Percentiles rank a stretch among this genome's conserved stretches.
These are phyloP conservation scores for Cathartes aura DNA, from an alignment of 2,113 vertebrate genomes.

Conservation along the genomic window DNA sequence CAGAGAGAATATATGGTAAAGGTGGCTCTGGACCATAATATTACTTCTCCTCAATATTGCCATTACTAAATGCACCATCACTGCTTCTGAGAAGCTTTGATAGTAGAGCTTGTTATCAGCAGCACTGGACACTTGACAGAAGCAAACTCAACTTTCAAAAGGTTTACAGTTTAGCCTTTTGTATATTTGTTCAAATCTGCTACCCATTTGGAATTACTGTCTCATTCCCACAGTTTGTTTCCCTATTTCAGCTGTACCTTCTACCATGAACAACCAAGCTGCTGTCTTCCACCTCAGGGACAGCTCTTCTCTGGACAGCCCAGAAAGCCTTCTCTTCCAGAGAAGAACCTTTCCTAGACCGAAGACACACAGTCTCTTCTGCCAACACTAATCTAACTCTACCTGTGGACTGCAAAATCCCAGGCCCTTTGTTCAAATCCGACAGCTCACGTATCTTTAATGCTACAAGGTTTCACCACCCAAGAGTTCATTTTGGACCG, in stretches of 20 bases:
- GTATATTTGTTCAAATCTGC: background rate
- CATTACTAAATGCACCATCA: background rate
- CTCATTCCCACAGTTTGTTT: background rate
- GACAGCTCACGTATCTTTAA: background rate
- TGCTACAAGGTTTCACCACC: background rate
- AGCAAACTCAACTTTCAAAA: background rate
- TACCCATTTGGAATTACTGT: background rate
- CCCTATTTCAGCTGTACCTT: background rate
- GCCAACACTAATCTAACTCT: background rate
- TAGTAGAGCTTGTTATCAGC: background rate
- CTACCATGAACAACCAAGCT: background rate
- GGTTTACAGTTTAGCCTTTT: background rate
- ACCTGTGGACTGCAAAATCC: background rate
- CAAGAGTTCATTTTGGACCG: background rate
- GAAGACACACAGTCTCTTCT: background rate
- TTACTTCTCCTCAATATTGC: background rate
- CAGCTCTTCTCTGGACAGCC: background rate
- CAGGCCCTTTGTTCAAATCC: background rate
- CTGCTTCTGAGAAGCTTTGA: background rate
- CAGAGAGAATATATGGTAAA: background rate
- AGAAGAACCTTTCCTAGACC: background rate
- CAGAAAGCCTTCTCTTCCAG: background rate
- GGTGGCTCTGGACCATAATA: background rate
- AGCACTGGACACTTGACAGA: background rate
- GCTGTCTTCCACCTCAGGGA: background rate